Evolutionary conservation across 2,113 vertebrate genomes (phyloP).

Genomic region (Potamarius usumacintae): DNA sequence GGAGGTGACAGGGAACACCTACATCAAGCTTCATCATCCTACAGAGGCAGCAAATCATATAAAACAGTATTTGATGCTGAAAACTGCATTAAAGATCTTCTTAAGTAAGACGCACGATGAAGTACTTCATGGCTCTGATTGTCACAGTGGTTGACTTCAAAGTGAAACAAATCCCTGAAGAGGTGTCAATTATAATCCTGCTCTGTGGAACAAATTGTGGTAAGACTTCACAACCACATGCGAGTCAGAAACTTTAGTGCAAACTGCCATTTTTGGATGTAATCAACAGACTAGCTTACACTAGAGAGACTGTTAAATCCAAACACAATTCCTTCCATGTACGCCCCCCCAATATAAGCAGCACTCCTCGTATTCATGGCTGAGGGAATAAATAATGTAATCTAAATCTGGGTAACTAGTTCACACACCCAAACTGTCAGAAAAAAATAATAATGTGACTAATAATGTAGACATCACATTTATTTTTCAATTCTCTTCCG

Average conservation of each 20-base stretch:
- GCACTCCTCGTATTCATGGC: background rate
- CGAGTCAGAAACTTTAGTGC: background rate
- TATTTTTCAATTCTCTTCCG: background rate
- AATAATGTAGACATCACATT: background rate
- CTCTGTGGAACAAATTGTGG: background rate
- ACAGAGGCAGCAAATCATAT: background rate
- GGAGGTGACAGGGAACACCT: background rate
- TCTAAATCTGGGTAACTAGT: background rate
- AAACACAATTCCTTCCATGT: background rate
- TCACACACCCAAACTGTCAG: background rate
- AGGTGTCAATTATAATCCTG: conserved; percentile 14
- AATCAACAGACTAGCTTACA: conserved; percentile 2
- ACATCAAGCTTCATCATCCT: background rate
- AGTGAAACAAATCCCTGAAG: background rate
- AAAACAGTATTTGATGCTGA: background rate
- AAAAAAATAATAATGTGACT: background rate
- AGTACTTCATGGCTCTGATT: background rate
- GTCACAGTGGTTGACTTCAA: conserved; percentile 4
- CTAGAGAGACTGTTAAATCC: background rate
- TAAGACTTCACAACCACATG: conserved; percentile 11
- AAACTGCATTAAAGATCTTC: background rate
- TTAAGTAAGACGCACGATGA: background rate
- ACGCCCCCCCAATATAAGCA: background rate
- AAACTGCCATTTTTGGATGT: background rate
- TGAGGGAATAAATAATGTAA: background rate